phyloP scores from a whole-genome alignment of 2,113 vertebrate genomes.

The Panurus biarmicus region DNA sequence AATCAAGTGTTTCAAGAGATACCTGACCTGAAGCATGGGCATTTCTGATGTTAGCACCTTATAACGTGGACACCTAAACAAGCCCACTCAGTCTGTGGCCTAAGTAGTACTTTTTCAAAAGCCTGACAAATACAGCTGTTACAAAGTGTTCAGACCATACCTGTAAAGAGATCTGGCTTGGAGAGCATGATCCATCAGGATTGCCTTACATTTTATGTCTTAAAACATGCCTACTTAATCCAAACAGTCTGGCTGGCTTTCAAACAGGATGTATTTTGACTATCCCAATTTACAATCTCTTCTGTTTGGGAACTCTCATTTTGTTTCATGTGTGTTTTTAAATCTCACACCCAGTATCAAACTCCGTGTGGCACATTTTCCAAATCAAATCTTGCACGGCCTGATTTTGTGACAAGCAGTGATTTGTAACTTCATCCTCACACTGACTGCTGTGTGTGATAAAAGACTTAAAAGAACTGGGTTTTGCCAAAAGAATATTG shows the following conservation, averaged over 20 bases:
- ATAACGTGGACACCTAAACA: background rate
- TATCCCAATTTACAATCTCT: background rate
- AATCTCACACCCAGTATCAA: background rate
- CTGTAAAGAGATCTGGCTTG: background rate
- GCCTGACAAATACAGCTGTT: background rate
- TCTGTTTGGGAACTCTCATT: background rate
- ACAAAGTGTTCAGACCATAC: background rate
- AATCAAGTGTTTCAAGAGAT: background rate
- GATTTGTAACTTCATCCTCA: background rate
- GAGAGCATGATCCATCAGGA: background rate
- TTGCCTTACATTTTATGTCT: background rate
- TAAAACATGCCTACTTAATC: background rate
- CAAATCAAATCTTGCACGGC: background rate
- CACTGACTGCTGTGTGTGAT: background rate
- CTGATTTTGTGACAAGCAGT: background rate
- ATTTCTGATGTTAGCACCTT: background rate
- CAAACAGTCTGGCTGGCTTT: background rate
- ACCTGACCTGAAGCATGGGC: background rate
- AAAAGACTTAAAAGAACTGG: too few relatives aligned
- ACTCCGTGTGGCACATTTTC: background rate
- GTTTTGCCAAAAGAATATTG: background rate
- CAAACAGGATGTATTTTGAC: background rate
- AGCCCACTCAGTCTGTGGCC: background rate
- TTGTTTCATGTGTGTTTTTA: conserved; percentile 1
- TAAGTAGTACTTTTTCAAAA: background rate